phyloP scores from a whole-genome alignment of 2,888 invertebrate species.

The Zhuqinia jingwanae region DNA sequence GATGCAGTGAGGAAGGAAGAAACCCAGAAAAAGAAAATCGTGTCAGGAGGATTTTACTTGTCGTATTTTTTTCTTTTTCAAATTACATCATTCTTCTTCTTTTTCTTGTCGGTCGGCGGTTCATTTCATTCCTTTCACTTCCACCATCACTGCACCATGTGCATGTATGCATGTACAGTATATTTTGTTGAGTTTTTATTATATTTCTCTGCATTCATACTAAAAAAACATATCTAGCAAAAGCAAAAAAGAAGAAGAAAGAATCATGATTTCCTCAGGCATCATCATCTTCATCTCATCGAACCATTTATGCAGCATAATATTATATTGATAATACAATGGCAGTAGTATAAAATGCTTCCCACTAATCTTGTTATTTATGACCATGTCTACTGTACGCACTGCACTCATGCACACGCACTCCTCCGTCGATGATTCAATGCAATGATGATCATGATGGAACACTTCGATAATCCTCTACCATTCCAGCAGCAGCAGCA shows the following conservation, averaged over 20 bases:
- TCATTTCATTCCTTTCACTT: constrained; percentile 26
- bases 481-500: constrained; percentile 6
- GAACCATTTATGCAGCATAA: neutral
- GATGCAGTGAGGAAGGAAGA: neutral
- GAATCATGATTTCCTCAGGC: constrained; percentile 43
- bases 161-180: neutral
- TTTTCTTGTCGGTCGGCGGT: neutral
- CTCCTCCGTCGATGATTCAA: too few relatives aligned
- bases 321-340: too few relatives aligned
- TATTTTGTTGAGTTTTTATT: neutral
- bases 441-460: constrained; percentile 20
- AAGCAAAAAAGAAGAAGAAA: neutral
- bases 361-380: constrained; percentile 47
- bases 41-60: constrained; percentile 51
- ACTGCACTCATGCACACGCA: neutral
- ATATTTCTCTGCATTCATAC: neutral
- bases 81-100: constrained; percentile 17
- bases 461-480: constrained; percentile 43
- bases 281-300: constrained; percentile 15
- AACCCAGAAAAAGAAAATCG: constrained; percentile 35
- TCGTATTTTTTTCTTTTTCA: constrained; percentile 22
- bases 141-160: neutral
- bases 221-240: neutral
- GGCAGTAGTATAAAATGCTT: neutral
- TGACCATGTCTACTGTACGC: neutral